Evolutionary conservation across 2,888 invertebrate genomes (phyloP).

Genomic region (Argynnis bischoffii): DNA sequence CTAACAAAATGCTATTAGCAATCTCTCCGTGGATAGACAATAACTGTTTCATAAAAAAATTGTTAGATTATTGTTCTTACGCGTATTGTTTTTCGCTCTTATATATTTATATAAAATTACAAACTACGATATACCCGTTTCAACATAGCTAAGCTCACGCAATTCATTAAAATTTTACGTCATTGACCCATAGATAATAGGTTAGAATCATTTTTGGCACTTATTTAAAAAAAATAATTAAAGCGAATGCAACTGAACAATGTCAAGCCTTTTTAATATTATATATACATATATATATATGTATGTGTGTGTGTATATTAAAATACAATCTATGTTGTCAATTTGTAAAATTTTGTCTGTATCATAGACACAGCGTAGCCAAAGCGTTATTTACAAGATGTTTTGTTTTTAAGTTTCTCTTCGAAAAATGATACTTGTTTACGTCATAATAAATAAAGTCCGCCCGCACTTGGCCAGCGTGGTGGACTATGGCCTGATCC

Average conservation of each 20-base stretch:
- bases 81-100: conserved; percentile 6
- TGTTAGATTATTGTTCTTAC: conserved; percentile 6
- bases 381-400: conserved; percentile 27
- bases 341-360: conserved; percentile 25
- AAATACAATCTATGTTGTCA: conserved; percentile 26
- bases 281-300: too few relatives aligned
- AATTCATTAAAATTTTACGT: conserved; percentile 20
- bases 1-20: too few relatives aligned
- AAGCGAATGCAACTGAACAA: neutral
- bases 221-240: neutral
- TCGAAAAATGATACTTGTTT: conserved; percentile 3
- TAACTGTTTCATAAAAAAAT: neutral
- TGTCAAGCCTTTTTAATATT: too few relatives aligned
- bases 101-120: conserved; percentile 24
- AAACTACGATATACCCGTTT: conserved; percentile 39
- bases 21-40: too few relatives aligned
- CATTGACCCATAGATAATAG: conserved; percentile 28
- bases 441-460: neutral
- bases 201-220: conserved; percentile 11
- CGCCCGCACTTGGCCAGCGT: too few relatives aligned
- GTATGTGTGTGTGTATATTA: too few relatives aligned
- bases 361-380: conserved; percentile 22
- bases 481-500: too few relatives aligned
- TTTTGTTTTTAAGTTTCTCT: neutral
- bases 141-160: conserved; percentile 38